Base-by-base conservation (phyloP, 2,113 vertebrate genomes). In the Bubo scandiacus region DNA sequence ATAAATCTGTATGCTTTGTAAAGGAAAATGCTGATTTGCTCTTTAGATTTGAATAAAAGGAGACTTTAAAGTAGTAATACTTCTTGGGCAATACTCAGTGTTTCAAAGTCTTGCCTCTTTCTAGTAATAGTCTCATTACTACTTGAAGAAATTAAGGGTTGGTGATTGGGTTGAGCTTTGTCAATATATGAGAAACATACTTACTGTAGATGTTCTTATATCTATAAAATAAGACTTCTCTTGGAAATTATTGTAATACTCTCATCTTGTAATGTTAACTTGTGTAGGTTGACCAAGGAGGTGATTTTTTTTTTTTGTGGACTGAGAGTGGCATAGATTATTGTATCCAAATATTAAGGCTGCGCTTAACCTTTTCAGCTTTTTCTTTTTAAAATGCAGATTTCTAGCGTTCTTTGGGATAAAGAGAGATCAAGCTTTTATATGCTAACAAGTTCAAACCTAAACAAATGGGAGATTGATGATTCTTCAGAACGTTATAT, bases 391-490 rank as follows among this genome's bases (percentile, higher is more conserved):
- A 51, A 67, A 92, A 80, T 94, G 62, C 91, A 99, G 99, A 98
- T 99, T 79, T 98, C 98, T 92, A 98, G 97, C 8, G 97, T 99
- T 94, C 96, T 99, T 72, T 99, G 99, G 99, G 98, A 98, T 92
- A 97, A 88, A 52, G 97, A 97, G n/a, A 90, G 81, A 34, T 97
- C 98, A 36, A 98, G 95, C 51, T 98, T 99, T 82, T 99, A 99
- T 91, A 98, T 98, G 14, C 98, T 99, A 63, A 99, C 98, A 57
- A 98, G 97, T 74, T 98, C 98, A 78, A 98, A 93, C 52, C 96
- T 99, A 61, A 98, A 97, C 81, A 99, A 99, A 78, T 99, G 99
- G 99, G 99, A 99, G 96, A 93, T 99, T 85, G 98, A 99, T 30
- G 98, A 99, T 88, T 97, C 81, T 54, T 97, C 98, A 20, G 99